phyloP scores from a whole-genome alignment of 2,888 invertebrate genomes.

The Orgyia antiqua region DNA sequence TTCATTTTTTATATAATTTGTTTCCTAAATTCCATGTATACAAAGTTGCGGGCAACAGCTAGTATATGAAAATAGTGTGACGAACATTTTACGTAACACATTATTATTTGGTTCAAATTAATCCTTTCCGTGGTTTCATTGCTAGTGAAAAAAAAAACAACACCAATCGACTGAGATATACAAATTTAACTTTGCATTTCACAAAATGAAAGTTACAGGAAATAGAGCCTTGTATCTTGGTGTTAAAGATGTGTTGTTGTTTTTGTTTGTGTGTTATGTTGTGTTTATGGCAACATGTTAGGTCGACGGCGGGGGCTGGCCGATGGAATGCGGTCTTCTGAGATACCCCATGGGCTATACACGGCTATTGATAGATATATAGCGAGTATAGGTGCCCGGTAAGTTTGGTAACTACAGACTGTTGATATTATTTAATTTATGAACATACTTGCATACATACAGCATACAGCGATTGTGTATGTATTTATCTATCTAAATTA shows the following conservation, averaged over 20 bases:
- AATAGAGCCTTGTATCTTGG: slow-evolving; percentile 21
- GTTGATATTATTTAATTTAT: slow-evolving; percentile 6
- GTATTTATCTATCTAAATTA: too few relatives aligned
- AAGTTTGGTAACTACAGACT: slow-evolving; percentile 34
- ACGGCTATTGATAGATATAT: slow-evolving; percentile 51
- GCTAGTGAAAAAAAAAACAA: slow-evolving; percentile 59
- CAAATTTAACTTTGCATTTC: slow-evolving; percentile 18
- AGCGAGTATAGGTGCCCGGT: slow-evolving; percentile 36
- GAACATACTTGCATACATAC: background rate
- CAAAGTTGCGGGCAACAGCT: too few relatives aligned
- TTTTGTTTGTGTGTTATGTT: slow-evolving; percentile 16
- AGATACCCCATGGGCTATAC: slow-evolving; percentile 65
- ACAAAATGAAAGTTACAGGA: slow-evolving; percentile 10
- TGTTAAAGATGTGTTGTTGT: slow-evolving; percentile 15
- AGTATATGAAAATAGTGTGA: too few relatives aligned
- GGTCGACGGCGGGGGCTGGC: slow-evolving; percentile 39
- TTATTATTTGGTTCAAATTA: slow-evolving; percentile 66
- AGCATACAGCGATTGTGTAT: background rate
- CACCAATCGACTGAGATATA: slow-evolving; percentile 43
- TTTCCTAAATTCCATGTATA: too few relatives aligned
- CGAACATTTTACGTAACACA: slow-evolving; percentile 46
- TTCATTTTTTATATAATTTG: too few relatives aligned
- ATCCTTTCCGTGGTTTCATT: slow-evolving; percentile 69
- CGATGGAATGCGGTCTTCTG: slow-evolving; percentile 69
- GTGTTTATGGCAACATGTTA: slow-evolving; percentile 44